Evolutionary conservation across 1,140 invertebrate genomes (phyloP).

Genomic region (Lepidurus packardi): DNA sequence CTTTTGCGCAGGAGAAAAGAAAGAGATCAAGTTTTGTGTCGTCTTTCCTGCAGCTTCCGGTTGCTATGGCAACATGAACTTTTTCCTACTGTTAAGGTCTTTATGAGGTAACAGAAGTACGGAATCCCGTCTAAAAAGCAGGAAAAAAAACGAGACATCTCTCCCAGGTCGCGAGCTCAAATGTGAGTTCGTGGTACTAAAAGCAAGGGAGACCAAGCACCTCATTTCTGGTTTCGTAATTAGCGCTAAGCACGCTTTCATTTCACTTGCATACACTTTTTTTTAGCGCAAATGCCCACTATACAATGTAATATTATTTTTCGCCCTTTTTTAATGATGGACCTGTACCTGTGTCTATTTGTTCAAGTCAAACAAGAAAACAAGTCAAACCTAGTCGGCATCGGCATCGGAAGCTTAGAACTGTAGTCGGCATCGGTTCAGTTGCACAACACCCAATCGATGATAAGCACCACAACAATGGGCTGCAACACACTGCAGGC

Average conservation of each 20-base stretch:
- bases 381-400: too few relatives aligned
- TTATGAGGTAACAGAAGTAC: constrained; percentile 9
- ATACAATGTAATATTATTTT: too few relatives aligned
- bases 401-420: too few relatives aligned
- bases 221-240: constrained; percentile 5
- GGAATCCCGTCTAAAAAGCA: neutral
- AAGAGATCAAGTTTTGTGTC: constrained; percentile 22
- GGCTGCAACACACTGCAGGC: neutral
- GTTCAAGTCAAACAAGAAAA: too few relatives aligned
- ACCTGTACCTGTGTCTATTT: too few relatives aligned
- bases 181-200: neutral
- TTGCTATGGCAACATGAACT: neutral
- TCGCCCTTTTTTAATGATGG: too few relatives aligned
- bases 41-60: constrained; percentile 15
- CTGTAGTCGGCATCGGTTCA: too few relatives aligned
- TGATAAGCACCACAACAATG: neutral
- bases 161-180: constrained; percentile 5
- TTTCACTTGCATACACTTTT: neutral
- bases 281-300: neutral
- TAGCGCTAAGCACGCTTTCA: constrained; percentile 2
- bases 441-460: neutral
- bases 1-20: constrained; percentile 4
- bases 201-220: neutral
- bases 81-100: neutral
- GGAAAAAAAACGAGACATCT: neutral